Evolutionary conservation across 2,113 vertebrate genomes (phyloP), one percentile per base, ranked within the genome.

Genomic region (Oncorhynchus tshawytscha): DNA sequence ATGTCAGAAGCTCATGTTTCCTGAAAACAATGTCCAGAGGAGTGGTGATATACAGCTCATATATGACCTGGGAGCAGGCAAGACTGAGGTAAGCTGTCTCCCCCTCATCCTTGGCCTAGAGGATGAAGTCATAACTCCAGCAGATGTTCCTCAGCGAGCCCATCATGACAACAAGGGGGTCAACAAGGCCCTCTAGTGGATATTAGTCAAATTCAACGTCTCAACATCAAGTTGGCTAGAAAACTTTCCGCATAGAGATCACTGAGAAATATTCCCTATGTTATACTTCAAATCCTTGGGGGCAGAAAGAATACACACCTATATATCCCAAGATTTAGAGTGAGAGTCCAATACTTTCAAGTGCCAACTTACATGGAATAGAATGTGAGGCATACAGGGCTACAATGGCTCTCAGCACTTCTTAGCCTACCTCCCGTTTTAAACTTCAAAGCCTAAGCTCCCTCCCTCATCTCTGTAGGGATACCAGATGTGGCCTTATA

Each of bases 401-500:
- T 69, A 67, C n/a, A 68, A 74, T 78, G 67, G 70, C 76, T 79
- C 49, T 25, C 39, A 77, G 78, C 57, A 72, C 59, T 67, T 73
- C 81, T 77, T 78, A 54, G 51, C 16, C 51, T 54, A 81, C 76
- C 22, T 25, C 51, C 74, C 34, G 68, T 83, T 89, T 86, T 88
- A 82, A 89, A 87, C 89, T 92, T 88, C 79, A 91, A 91, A 88
- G 87, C 67, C 48, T 54, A 18, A 4, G 13, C 25, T 34, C 31
- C 70, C 68, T 71, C n/a, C 39, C 64, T 24, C 15, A 24, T 51
- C 62, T 64, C 71, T 2, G 11, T 68, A 49, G 79, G 75, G 70
- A 54, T 54, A 84, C 88, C 90, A 93, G 89, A 93, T 92, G 91
- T 93, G 89, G 83, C 84, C 83, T 82, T 74, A 78, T 16, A 11